Evolutionary conservation across 2,888 invertebrate species (phyloP).

Genomic region (Leptogaster cylindrica): DNA sequence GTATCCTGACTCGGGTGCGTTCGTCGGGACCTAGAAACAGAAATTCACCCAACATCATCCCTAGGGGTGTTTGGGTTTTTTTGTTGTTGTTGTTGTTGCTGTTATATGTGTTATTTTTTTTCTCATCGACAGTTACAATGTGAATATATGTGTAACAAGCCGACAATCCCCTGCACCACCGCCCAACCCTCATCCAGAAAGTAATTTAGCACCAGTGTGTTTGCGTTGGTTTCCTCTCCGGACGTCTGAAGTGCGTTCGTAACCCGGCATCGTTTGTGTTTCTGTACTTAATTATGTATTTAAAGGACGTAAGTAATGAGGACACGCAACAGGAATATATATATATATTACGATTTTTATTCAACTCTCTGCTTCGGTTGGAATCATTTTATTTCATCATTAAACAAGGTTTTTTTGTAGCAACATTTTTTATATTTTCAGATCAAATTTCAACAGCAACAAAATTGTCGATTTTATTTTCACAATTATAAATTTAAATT

Average conservation of each 20-base stretch:
- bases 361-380: too few relatives aligned
- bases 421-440: too few relatives aligned
- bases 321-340: conserved; percentile 7
- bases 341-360: background rate
- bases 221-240: background rate
- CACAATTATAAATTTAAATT: too few relatives aligned
- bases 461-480: too few relatives aligned
- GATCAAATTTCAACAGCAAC: too few relatives aligned
- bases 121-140: background rate
- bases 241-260: background rate
- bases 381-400: too few relatives aligned
- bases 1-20: background rate
- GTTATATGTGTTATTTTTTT: background rate
- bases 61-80: too few relatives aligned
- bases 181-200: background rate
- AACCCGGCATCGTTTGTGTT: background rate
- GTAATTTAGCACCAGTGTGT: too few relatives aligned
- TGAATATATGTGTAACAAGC: background rate
- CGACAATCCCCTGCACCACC: background rate
- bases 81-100: too few relatives aligned
- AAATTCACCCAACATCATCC: background rate
- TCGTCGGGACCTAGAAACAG: background rate
- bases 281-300: conserved; percentile 21
- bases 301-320: conserved; percentile 12
- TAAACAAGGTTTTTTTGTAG: too few relatives aligned